Base-by-base conservation (phyloP, 2,113 vertebrate genomes). In the Azemiops feae region DNA sequence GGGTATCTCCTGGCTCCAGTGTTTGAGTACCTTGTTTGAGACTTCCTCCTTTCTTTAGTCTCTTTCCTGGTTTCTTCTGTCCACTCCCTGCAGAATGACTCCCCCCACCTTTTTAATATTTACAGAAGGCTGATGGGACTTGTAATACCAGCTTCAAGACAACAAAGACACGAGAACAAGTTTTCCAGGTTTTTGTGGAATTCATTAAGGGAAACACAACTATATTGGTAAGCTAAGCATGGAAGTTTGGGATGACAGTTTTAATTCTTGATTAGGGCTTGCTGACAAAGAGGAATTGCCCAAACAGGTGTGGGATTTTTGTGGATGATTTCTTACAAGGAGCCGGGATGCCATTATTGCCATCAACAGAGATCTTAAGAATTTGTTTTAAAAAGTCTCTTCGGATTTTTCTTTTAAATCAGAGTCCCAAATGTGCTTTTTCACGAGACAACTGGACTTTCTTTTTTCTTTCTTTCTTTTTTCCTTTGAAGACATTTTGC, bases 61-160 rank as follows among this genome's bases (percentile, higher is more conserved):
- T 43, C 9, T 47, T 25, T 30, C 39, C 74, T 91, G 39, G 0
- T 45, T 14, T 14, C 52, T 91, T 91, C 43, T 87, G 87, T 60
- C 39, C 45, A 47, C 43, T 25, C 30, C 2, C 3, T 87, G 90
- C 43, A 27, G 3, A 88, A 74, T 90, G 87, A 95, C 90, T 85
- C 0, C 74, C 0, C n/a, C 92, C 16, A 94, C 0, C 20, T 94
- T 94, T 0, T 5, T 86, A 89, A 91, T 94, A 95, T 94, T 92
- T 96, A 88, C 95, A 99, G 99, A 99, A 98, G 97, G 97, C 98
- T 0, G 99, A 99, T 27, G 98, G 98, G 69, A 98, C 98, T 0
- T 99, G 99, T 96, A 98, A 98, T 92, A 99, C 99, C 3, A 98
- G 99, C 97, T 99, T 99, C 97, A 99, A 99, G 98, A 99, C 98